Evolutionary conservation across 2,113 vertebrate genomes (phyloP), one percentile per base, ranked within the genome.

Genomic region (Malurus alboscapulatus): DNA sequence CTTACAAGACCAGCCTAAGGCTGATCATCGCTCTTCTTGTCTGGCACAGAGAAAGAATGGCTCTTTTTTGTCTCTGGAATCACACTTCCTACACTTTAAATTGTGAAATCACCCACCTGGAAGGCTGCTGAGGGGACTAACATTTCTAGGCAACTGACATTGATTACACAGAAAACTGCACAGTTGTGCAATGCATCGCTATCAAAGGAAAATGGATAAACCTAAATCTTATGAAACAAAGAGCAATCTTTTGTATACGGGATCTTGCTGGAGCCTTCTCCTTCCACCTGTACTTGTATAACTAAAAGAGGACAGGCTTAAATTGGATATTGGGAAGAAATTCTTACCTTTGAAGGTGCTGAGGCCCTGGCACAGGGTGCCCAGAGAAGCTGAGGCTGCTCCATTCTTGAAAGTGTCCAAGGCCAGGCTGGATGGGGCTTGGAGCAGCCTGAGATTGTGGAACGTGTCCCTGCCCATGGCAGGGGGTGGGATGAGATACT

Each of bases 1-100:
- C 63, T 94, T 87, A 44, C 71, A 80, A 85, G 72, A 82, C 61
- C 40, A 73, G 66, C 90, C 48, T 75, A 40, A 76, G 78, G 69
- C 67, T 79, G 71, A 83, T 25, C 61, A 53, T 67, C 66, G 47
- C 45, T 93, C 34, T 66, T 77, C 73, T 76, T 72, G 75, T 74
- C 72, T 68, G 85, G 61, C 45, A 80, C 16, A 30, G 63, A 91
- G 75, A 57, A 76, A 48, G 47, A 71, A 73, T 32, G 26, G 15
- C 17, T 58, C 14, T 69, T 89, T 90, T 76, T 82, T 42, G 55
- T 66, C 62, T 75, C 53, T 87, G 29, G 19, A 95, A 89, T 65
- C 78, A 62, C 87, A 84, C 27, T 87, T 91, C 69, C n/a, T 78
- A 58, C 36, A 6, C 5, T 2, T 72, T 86, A 86, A 92, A 59